Evolutionary conservation across 2,797 vertebrate species (phyloP).

Genomic region (Bryconaethiops microstoma): DNA sequence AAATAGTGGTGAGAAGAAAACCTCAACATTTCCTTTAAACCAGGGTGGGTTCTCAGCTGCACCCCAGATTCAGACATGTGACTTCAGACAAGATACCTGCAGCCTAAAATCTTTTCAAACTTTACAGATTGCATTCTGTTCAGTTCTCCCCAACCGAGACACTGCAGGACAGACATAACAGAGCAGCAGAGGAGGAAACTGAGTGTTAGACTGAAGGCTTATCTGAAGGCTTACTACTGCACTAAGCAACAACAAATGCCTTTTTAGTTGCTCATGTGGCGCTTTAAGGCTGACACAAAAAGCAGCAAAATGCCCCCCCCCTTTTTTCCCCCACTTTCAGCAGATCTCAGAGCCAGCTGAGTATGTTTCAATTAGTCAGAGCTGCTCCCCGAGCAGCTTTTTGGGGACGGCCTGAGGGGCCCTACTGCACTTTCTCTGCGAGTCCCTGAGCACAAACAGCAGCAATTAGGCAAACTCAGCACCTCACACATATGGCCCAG

Average conservation of each 20-base stretch:
- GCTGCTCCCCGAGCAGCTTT: slow-evolving; percentile 38
- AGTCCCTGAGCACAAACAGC: slow-evolving; percentile 52
- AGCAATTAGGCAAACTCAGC: slow-evolving; percentile 63
- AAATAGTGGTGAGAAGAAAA: background rate
- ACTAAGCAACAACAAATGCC: background rate
- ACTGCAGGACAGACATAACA: background rate
- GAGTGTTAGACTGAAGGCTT: background rate
- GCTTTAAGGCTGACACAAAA: background rate
- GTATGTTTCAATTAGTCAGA: slow-evolving; percentile 52
- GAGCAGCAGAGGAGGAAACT: background rate
- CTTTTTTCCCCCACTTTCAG: slow-evolving; percentile 17
- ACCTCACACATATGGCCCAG: slow-evolving; percentile 37
- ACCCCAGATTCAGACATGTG: background rate
- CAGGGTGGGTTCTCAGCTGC: background rate
- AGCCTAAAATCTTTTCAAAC: background rate
- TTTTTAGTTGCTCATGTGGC: background rate
- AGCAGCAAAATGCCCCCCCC: background rate
- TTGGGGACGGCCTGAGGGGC: slow-evolving; percentile 39
- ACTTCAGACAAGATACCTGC: background rate
- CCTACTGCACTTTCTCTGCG: slow-evolving; percentile 11
- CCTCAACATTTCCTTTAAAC: background rate
- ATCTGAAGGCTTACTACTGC: background rate
- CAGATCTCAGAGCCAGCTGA: slow-evolving; percentile 1
- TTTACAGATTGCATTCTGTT: background rate
- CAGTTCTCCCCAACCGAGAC: background rate